Evolutionary conservation across 1,140 invertebrate genomes (phyloP).

Genomic region (Cryptotermes secundus): DNA sequence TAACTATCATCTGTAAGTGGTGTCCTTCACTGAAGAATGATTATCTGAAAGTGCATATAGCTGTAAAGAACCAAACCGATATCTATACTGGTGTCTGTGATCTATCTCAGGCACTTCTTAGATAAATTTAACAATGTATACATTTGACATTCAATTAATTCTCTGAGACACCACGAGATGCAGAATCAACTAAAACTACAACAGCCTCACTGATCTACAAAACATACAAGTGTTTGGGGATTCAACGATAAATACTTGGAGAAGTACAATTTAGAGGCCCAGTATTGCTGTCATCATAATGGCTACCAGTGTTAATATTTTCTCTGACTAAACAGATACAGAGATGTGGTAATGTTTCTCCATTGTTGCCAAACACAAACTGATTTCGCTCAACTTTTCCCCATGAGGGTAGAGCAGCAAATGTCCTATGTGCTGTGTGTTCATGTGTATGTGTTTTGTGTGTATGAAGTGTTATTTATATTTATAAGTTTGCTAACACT

Average conservation of each 20-base stretch:
- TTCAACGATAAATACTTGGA: too few relatives aligned
- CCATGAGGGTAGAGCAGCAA: neutral
- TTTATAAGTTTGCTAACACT: neutral
- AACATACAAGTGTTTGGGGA: too few relatives aligned
- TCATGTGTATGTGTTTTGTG: too few relatives aligned
- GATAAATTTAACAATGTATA: neutral
- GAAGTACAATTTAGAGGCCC: too few relatives aligned
- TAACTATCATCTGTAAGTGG: too few relatives aligned
- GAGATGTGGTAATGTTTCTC: neutral
- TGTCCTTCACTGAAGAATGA: too few relatives aligned
- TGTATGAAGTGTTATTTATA: neutral
- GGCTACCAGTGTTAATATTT: neutral
- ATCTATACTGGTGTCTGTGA: neutral
- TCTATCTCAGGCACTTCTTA: too few relatives aligned
- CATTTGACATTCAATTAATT: neutral
- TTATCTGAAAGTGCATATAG: neutral
- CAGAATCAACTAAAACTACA: too few relatives aligned
- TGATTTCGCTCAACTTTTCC: neutral
- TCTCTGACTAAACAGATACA: neutral
- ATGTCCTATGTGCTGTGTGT: neutral
- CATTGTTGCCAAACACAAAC: neutral
- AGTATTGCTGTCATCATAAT: too few relatives aligned
- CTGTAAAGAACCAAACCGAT: neutral
- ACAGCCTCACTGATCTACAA: too few relatives aligned
- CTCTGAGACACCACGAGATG: too few relatives aligned